Conservation (phyloP, 2,888 invertebrate genomes). For the Ophion ventricosus region DNA sequence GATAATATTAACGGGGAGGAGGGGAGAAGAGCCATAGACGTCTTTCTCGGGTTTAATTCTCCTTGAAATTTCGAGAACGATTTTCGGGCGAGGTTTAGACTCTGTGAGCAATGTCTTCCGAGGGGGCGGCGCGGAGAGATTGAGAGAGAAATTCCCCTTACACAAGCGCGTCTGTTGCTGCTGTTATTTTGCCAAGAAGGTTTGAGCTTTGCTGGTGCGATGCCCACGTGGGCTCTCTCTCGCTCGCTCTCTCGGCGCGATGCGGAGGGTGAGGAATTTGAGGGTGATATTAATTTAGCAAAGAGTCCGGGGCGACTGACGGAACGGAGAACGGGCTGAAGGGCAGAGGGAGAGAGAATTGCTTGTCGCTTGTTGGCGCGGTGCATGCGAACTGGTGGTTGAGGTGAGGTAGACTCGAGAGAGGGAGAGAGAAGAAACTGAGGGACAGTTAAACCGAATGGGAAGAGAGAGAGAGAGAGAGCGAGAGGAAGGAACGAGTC, state of each 20-base stretch:
- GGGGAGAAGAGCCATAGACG: constrained; percentile 8
- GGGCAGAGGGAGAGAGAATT: constrained; percentile 55
- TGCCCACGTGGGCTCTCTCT: constrained; percentile 48
- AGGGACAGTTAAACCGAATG: constrained; percentile 51
- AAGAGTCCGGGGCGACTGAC: constrained; percentile 62
- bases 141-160: constrained; percentile 42
- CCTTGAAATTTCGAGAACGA: constrained; percentile 46
- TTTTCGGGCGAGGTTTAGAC: background rate
- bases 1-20: constrained; percentile 3
- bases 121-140: background rate
- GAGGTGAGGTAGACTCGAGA: constrained; percentile 16
- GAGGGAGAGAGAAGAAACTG: constrained; percentile 26
- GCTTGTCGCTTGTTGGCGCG: constrained; percentile 55
- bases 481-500: constrained; percentile 58
- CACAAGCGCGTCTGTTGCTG: constrained; percentile 13
- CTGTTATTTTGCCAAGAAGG: constrained; percentile 35
- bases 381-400: constrained; percentile 39
- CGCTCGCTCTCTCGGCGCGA: constrained; percentile 1
- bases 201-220: constrained; percentile 30
- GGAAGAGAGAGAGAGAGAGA: constrained; percentile 46
- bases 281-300: constrained; percentile 81
- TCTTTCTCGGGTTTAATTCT: constrained; percentile 50
- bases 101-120: constrained; percentile 30
- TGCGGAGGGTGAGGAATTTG: constrained; percentile 59
- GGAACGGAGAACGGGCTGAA: constrained; percentile 46